Evolutionary conservation across 2,797 vertebrate species (phyloP).

Genomic region (Coregonus suidteri): DNA sequence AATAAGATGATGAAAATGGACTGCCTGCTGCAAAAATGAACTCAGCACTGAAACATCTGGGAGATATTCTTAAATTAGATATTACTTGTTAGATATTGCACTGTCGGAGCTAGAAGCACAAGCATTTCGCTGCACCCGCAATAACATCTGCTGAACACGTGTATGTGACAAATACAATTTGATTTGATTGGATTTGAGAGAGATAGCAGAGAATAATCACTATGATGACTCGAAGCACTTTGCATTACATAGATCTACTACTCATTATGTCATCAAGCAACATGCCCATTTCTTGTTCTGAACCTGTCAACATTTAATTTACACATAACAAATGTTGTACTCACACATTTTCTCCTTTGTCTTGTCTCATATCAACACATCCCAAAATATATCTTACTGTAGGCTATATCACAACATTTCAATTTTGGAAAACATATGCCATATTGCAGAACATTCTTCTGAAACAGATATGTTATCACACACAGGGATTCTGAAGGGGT

Average conservation of each 20-base stretch:
- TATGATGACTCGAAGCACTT: slow-evolving; percentile 6
- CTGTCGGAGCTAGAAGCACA: no score
- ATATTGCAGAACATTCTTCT: no score
- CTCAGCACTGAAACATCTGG: neutral
- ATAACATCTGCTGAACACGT: no score
- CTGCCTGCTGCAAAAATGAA: neutral
- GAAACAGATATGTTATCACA: neutral
- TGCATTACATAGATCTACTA: neutral
- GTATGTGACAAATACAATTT: no score
- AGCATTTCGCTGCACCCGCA: no score
- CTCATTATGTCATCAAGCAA: no score
- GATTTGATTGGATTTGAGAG: neutral
- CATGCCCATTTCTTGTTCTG: neutral
- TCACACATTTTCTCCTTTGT: no score
- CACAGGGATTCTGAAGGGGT: neutral
- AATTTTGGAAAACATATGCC: no score
- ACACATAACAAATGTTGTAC: neutral
- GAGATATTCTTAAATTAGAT: neutral
- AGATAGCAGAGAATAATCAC: slow-evolving; percentile 12
- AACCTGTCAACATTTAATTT: neutral
- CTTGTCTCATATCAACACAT: no score
- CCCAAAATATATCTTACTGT: no score
- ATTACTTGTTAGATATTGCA: no score
- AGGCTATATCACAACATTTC: no score
- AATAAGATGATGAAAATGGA: slow-evolving; percentile 25